phyloP scores from a whole-genome alignment of 2,888 invertebrate genomes.

The Smittia aterrima region DNA sequence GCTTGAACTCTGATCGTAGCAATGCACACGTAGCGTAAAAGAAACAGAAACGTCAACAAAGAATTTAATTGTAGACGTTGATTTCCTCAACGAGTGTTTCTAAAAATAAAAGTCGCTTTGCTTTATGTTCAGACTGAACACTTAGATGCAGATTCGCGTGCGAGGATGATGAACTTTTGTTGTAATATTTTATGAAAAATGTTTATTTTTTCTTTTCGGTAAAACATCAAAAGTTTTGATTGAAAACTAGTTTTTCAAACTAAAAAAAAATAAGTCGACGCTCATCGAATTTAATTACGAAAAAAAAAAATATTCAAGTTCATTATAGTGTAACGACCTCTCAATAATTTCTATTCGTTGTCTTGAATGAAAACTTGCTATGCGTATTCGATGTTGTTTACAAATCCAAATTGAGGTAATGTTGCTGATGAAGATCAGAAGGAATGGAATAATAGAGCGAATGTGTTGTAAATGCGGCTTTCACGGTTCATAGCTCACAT shows the following conservation, averaged over 20 bases:
- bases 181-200: too few relatives aligned
- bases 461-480: not conserved
- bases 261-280: not conserved
- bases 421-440: not conserved
- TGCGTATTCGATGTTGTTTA: not conserved
- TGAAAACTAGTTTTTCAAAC: too few relatives aligned
- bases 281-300: not conserved
- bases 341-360: not conserved
- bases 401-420: not conserved
- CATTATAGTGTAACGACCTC: slow-evolving; percentile 20
- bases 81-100: too few relatives aligned
- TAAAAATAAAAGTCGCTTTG: too few relatives aligned
- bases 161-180: too few relatives aligned
- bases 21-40: too few relatives aligned
- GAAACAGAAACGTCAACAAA: too few relatives aligned
- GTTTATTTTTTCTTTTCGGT: not conserved
- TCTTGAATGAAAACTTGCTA: not conserved
- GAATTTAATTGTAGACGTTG: too few relatives aligned
- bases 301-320: slow-evolving; percentile 18
- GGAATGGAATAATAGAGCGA: not conserved
- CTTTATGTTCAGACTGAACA: too few relatives aligned
- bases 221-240: too few relatives aligned
- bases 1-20: too few relatives aligned
- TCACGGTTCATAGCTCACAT: not conserved
- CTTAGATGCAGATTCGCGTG: too few relatives aligned